Evolutionary conservation across 2,113 vertebrate species (phyloP), one percentile per base, ranked within the genome.

Genomic region (Numida meleagris): DNA sequence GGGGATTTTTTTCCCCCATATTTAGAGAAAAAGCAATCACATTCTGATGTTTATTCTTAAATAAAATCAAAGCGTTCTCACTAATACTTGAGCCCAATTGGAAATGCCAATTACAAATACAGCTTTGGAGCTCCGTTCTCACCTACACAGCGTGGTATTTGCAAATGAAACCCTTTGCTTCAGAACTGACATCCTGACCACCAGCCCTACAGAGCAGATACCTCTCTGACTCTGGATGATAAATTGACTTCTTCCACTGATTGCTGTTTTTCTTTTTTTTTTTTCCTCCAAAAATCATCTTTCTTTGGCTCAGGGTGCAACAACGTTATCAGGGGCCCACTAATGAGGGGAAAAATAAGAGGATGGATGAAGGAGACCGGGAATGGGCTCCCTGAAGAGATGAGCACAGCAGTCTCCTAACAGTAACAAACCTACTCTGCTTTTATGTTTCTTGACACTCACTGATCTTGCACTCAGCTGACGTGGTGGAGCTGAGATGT

Each of bases 191-290:
- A 6, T 4, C 59, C 71, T 42, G 76, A 62, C 59, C 27, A 14
- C 2, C 0, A 24, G 2, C 4, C 17, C 57, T 62, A 72, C 5
- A 5, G 27, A 86, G 45, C 43, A 53, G 59, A 36, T 6, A 33
- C 38, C 45, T 34, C 0, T 14, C 58, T 36, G 29, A 48, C 0
- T 0, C 5, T 2, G 1, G 62, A 50, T 34, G 66, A 58, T 5
- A 16, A 89, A 80, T 0, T 46, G 67, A 18, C 66, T 88, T 57
- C 58, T 71, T 77, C 34, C 21, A 14, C 90, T 20, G 45, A 24
- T 5, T 18, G 31, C 8, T 53, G 45, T 21, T 55, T 31, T 8
- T 63, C 68, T 48, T 48, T 59, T 23, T 63, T 48, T 48, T 59
- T 23, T 63, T 29, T 40, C 61, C 61, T 63, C 25, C 92, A 70